Evolutionary conservation across 1,140 invertebrate genomes (phyloP).

Genomic region (Pogonognathellus flavescens): DNA sequence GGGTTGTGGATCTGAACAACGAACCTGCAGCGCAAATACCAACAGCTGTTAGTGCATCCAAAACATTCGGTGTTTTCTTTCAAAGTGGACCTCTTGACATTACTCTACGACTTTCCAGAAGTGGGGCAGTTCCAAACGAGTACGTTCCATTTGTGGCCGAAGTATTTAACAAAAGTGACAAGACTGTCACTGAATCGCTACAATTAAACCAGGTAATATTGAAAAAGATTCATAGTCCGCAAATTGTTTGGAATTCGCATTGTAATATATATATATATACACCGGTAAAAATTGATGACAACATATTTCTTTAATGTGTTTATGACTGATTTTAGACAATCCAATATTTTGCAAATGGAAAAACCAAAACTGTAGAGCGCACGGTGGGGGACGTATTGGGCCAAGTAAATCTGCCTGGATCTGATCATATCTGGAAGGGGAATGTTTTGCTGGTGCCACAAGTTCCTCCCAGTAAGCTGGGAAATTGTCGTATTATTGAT

Average conservation of each 20-base stretch:
- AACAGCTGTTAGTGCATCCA: not conserved
- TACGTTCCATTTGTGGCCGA: not conserved
- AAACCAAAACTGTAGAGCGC: not conserved
- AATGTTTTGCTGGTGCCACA: not conserved
- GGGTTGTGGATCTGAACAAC: not conserved
- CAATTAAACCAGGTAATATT: not conserved
- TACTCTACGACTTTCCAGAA: not conserved
- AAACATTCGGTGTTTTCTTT: conserved; percentile 1
- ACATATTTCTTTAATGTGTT: not conserved
- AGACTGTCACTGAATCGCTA: not conserved
- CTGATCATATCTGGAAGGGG: not conserved
- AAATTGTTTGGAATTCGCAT: not conserved
- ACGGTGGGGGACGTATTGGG: not conserved
- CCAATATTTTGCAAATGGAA: not conserved
- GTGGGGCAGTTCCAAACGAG: not conserved
- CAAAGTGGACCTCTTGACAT: conserved; percentile 8
- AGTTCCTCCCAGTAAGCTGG: not conserved
- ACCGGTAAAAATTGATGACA: not conserved
- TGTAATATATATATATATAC: not conserved
- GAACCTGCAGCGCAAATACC: not conserved
- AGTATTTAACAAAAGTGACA: conserved; percentile 22
- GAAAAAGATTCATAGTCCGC: not conserved
- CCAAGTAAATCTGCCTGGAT: not conserved
- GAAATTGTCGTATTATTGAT: conserved; percentile 2
- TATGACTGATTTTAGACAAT: not conserved